Percentiles rank a stretch among this genome's conserved stretches.
phyloP scores from a whole-genome alignment of 2,797 vertebrate genomes.

The Petrocephalus schoutedeni region DNA sequence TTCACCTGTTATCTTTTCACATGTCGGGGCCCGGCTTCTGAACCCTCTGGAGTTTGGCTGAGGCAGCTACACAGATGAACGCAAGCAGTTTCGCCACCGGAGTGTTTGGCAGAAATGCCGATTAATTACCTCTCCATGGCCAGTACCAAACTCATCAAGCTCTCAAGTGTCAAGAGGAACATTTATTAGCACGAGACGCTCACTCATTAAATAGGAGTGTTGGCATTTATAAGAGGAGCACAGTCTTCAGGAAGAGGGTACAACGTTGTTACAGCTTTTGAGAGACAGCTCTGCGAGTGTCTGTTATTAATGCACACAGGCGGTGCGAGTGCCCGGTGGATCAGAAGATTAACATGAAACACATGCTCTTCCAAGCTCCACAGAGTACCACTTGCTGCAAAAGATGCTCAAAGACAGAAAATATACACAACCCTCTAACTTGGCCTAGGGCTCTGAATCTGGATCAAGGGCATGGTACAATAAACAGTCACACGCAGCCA shows the following conservation, averaged over 20 bases:
- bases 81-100: neutral
- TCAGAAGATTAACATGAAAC: neutral
- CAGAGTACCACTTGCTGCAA: conserved; percentile 23
- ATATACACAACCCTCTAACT: neutral
- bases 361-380: conserved; percentile 6
- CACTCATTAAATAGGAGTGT: neutral
- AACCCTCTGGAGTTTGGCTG: neutral
- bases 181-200: neutral
- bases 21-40: neutral
- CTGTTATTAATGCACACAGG: conserved; percentile 38
- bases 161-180: neutral
- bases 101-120: neutral
- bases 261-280: neutral
- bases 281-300: conserved; percentile 44
- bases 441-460: neutral
- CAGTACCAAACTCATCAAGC: neutral
- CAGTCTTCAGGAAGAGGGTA: neutral
- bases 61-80: neutral
- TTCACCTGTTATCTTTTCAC: neutral
- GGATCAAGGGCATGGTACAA: neutral
- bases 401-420: conserved; percentile 33
- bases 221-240: neutral
- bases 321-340: neutral
- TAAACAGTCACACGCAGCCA: neutral
- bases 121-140: no score